Evolutionary conservation across 2,113 vertebrate species (phyloP).

Genomic region (Catagonus wagneri): DNA sequence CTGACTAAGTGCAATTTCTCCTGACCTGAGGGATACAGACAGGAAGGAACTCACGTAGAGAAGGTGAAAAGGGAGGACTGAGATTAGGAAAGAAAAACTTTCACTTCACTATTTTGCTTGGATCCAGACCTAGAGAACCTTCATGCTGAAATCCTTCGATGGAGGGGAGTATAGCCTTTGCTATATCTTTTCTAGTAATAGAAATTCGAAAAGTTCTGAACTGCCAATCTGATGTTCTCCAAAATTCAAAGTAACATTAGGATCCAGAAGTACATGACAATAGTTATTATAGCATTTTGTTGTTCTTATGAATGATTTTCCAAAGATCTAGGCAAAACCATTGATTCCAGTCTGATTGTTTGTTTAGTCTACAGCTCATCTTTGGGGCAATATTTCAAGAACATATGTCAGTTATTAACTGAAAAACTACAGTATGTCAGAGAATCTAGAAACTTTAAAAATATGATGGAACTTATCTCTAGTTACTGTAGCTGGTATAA

Average conservation of each 20-base stretch:
- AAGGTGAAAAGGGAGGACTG: not conserved
- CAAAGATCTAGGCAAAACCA: constrained; percentile 52
- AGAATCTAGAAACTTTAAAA: constrained; percentile 45
- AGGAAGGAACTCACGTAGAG: not conserved
- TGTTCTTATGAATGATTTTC: constrained; percentile 12
- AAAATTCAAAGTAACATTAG: constrained; percentile 16
- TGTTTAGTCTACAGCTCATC: constrained; percentile 85
- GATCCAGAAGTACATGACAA: not conserved
- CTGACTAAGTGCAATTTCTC: not conserved
- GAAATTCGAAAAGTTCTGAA: not conserved
- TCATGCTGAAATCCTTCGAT: not conserved
- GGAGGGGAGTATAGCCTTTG: not conserved
- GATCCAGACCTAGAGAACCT: not conserved
- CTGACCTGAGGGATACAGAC: not conserved
- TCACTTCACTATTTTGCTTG: not conserved
- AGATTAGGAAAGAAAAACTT: not conserved
- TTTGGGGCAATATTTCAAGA: constrained; percentile 76
- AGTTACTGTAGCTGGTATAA: constrained; percentile 69
- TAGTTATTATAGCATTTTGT: not conserved
- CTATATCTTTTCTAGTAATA: not conserved
- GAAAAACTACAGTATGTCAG: constrained; percentile 68
- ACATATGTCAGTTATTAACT: constrained; percentile 80
- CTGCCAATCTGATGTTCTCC: not conserved
- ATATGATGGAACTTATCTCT: constrained; percentile 3
- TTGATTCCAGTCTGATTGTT: constrained; percentile 73